Evolutionary conservation across 2,797 vertebrate genomes (phyloP).

Genomic region (Lithobates sylvaticus): DNA sequence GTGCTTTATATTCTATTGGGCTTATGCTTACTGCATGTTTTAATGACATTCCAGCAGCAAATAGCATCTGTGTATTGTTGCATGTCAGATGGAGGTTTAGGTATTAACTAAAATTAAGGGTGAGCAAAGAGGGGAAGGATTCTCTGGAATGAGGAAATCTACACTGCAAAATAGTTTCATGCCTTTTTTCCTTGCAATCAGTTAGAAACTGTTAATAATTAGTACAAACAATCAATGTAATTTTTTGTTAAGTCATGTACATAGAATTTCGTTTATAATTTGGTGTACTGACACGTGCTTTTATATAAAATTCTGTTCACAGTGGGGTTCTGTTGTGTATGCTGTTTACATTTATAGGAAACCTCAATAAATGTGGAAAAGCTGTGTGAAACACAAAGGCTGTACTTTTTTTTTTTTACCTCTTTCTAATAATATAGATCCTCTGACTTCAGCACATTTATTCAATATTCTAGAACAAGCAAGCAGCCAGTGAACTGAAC

Average conservation of each 20-base stretch:
- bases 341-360: too few species aligned
- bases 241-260: conserved; percentile 45
- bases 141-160: conserved; percentile 74
- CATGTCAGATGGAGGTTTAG: conserved; percentile 74
- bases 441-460: too few species aligned
- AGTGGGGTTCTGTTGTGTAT: too few species aligned
- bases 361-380: too few species aligned
- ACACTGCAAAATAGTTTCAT: neutral
- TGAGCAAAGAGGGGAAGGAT: conserved; percentile 67
- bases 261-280: neutral
- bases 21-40: neutral
- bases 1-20: conserved; percentile 20
- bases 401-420: too few species aligned
- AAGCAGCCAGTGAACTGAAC: too few species aligned
- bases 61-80: conserved; percentile 72
- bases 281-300: too few species aligned
- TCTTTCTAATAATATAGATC: too few species aligned
- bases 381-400: too few species aligned
- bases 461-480: too few species aligned
- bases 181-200: conserved; percentile 50
- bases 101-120: conserved; percentile 71
- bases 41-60: conserved; percentile 68
- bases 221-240: conserved; percentile 71
- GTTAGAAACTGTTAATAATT: conserved; percentile 74
- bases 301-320: too few species aligned